Evolutionary conservation across 2,888 invertebrate genomes (phyloP), one percentile per base, ranked within the genome.

Genomic region (Phasia obesa): DNA sequence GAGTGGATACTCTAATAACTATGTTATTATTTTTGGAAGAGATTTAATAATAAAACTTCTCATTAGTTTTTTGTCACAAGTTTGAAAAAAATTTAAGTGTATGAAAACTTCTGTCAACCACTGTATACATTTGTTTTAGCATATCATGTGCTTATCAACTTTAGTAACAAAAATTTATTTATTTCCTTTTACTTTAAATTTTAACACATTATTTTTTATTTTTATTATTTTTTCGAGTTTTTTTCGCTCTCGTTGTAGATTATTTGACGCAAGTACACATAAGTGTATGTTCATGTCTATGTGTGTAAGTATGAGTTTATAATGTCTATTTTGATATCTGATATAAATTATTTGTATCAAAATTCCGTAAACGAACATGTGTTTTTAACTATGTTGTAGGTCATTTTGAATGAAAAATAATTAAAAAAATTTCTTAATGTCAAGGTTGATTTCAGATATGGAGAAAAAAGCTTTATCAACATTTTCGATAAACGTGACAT

Each of bases 341-440:
- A 69, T 69, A 69, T 42, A 42, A 7, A 69, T 13, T 44, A 4
- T 38, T 3, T 25, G 13, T 27, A 23, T 60, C 15, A 15, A 57
- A 70, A 78, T 71, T 64, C 78, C 19, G 49, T 35, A 65, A 71
- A 65, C 73, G 53, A 67, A 67, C 59, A 79, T 67, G 47, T 67
- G 49, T 62, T 69, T 67, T 65, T 27, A 5, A 5, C 6, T 55
- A 62, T 67, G 53, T 47, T 79, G 79, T 53, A 35, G 69, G 69
- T 70, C 70, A 62, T 70, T 64, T 35, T 64, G 49, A 25, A 53
- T 49, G 38, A 27, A 31, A 57, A 21, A 7, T 42, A 57, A 70
- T 35, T 21, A n/a, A n/a, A n/a, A n/a, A 47, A 47, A 21, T 62
- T 38, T 53, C 42, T 62, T 53, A 53, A 5, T 51, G 42, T 62